Evolutionary conservation across 64 coral and sea anemone genomes (phyloP).

Genomic region (Platygyra sinensis): DNA sequence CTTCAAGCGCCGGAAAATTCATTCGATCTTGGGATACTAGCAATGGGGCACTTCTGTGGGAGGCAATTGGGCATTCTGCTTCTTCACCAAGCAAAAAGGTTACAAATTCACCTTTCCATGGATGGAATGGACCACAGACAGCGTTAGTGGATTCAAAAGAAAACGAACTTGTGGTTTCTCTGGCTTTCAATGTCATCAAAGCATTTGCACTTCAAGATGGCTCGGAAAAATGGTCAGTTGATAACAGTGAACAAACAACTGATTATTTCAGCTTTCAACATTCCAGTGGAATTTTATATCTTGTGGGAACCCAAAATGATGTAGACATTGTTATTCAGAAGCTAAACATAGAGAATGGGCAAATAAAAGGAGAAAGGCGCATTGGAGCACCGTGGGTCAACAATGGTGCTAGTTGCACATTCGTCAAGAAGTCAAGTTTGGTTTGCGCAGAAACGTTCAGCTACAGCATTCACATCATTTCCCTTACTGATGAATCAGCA

Average conservation of each 20-base stretch:
- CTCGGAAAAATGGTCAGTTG: conserved; percentile 66
- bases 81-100: conserved; percentile 10
- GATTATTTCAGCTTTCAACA: conserved; percentile 23
- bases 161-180: conserved; percentile 64
- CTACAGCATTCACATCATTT: conserved; percentile 64
- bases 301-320: conserved; percentile 69
- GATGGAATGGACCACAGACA: conserved; percentile 48
- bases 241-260: not conserved
- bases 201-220: conserved; percentile 81
- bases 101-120: conserved; percentile 16
- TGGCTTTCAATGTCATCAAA: conserved; percentile 64
- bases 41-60: conserved; percentile 88
- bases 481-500: conserved; percentile 45
- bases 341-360: conserved; percentile 46
- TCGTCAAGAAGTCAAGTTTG: conserved; percentile 53
- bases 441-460: conserved; percentile 70
- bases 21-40: conserved; percentile 92
- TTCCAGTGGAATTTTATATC: conserved; percentile 19
- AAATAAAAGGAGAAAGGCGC: conserved; percentile 25
- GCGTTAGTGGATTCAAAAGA: conserved; percentile 38
- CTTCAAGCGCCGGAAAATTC: conserved; percentile 76
- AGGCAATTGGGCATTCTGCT: conserved; percentile 39
- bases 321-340: conserved; percentile 61
- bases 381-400: conserved; percentile 64
- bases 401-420: conserved; percentile 53